Evolutionary conservation across 2,888 invertebrate genomes (phyloP), one percentile per base, ranked within the genome.

Genomic region (Brachyptera putata): DNA sequence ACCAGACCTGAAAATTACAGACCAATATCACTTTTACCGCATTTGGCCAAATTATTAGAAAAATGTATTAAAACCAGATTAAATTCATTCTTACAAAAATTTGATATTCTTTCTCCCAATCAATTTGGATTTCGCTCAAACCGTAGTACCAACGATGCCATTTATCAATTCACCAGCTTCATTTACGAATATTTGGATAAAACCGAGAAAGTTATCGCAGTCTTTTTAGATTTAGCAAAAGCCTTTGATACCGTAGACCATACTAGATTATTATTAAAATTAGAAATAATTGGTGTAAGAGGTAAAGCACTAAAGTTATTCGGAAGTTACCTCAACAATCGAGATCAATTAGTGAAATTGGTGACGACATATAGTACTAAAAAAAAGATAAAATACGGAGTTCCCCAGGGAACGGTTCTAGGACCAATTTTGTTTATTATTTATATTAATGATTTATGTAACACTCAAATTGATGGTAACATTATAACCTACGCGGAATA

Each of bases 401-500:
- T 65, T 39, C 63, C 11, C n/a, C n/a, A n/a, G n/a, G n/a, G n/a
- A n/a, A n/a, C n/a, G n/a, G n/a, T n/a, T n/a, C n/a, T n/a, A n/a
- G 61, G 61, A 4, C 62, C 65, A 37, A 43, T 63, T 25, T 50
- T 63, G 2, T 63, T 63, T 43, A 53, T 59, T 26, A 49, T 63
- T 24, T 65, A 62, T 50, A 62, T 62, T 34, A 63, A 64, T 61
- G 56, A 63, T 46, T 59, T 65, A 22, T 63, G 61, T 43, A 34
- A 63, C 30, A 49, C 43, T 1, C 46, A 36, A 4, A 30, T 61
- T 30, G 46, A 60, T 57, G 57, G 61, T 14, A 46, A 48, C n/a
- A 26, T 64, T 2, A 30, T 49, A 16, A 41, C 49, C 26, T 61
- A 55, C 58, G 58, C 61, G 25, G 61, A 61, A 46, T 61, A 58